Base-by-base conservation (phyloP, 1,140 invertebrate genomes). In the Yoshiicerus persimilis region DNA sequence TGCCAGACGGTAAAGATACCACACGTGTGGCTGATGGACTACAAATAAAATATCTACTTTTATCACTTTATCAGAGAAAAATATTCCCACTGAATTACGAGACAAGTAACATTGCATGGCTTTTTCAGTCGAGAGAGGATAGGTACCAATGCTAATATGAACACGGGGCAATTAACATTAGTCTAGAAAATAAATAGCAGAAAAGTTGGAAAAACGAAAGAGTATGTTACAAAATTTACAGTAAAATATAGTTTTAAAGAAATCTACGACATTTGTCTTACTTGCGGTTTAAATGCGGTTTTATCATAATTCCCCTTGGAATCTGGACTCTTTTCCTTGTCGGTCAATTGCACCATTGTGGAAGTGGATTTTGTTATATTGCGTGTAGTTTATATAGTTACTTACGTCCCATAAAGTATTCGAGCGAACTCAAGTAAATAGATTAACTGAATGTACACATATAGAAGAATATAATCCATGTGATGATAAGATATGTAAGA, bases 341-440 rank as follows among this genome's bases (percentile, higher is more conserved):
- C 84, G 47, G 84, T 86, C 84, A 86, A 86, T 86, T 86, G 84
- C 47, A 86, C 84, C 84, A 86, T 86, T 38, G 47, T 86, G 47
- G 34, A 64, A 62, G 39, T 62, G 84, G 39, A 62, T 86, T 38
- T 32, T 16, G 30, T 64, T 56, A 62, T 47, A 56, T 16, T 38
- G 47, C 30, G 4, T 30, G 38, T 38, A 36, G 75, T 80, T 9
- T 36, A 80, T n/a, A 34, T 75, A 36, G 32, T 27, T 11, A 70
- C 64, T 25, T 36, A 80, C 32, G 11, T 80, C n/a, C n/a, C 30
- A 80, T 9, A 80, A 13, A 38, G 70, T 30, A 77, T 32, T 80
- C 32, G 75, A 80, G 23, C 34, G 27, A 30, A 27, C 27, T 56
- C 47, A 20, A 80, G 10, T 70, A 13, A 30, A 30, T 70, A 16